Evolutionary conservation across 2,113 vertebrate species (phyloP).

Genomic region (Carettochelys insculpta): DNA sequence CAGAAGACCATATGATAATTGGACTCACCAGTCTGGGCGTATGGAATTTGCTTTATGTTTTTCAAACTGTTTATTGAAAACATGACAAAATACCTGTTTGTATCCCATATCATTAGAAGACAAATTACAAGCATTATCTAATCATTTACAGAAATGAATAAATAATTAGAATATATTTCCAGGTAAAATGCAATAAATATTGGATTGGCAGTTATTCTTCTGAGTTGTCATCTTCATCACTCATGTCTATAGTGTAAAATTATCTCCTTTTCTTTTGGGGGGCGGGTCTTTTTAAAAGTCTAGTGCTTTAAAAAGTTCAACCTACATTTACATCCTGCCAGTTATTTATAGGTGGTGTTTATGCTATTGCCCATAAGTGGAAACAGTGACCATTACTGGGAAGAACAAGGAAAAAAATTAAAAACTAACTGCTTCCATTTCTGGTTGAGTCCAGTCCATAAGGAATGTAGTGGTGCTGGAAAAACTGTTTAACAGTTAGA

Average conservation of each 20-base stretch:
- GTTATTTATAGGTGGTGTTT: background rate
- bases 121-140: background rate
- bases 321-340: background rate
- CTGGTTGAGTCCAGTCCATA: background rate
- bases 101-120: background rate
- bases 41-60: background rate
- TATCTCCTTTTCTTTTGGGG: background rate
- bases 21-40: background rate
- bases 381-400: background rate
- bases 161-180: background rate
- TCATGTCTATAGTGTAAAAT: background rate
- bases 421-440: background rate
- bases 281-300: background rate
- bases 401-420: too few species aligned
- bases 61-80: background rate
- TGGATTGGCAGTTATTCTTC: background rate
- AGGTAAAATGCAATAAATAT: background rate
- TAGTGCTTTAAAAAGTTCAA: background rate
- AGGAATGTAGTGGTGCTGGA: background rate
- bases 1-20: background rate
- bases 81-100: background rate
- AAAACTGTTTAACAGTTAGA: background rate
- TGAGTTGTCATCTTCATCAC: background rate
- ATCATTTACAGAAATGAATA: background rate
- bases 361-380: background rate